Base-by-base conservation (phyloP, 2,797 vertebrate genomes). In the Lepilemur ruficaudatus region DNA sequence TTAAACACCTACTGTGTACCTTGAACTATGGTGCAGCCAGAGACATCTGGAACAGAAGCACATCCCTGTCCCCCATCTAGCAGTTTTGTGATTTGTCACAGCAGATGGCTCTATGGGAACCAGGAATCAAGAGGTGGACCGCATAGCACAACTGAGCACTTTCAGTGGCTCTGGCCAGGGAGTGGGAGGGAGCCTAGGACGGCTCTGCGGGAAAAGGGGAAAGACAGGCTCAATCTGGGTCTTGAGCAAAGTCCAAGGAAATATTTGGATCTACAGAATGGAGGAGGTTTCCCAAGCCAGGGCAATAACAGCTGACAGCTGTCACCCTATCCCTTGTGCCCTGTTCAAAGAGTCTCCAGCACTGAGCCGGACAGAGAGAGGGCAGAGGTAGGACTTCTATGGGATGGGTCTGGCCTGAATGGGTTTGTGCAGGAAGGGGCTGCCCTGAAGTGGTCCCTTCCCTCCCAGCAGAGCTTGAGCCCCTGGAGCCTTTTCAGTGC, bases 191-290 rank as follows among this genome's bases (percentile, higher is more conserved):
- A 89, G 63, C 35, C 87, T 70, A 20, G 61, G 48, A 78, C 1
- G 9, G 87, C 82, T 96, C 91, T 48, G 18, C 80, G 93, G 93
- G 96, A 95, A 95, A 83, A 63, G 46, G 11, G 57, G 89, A 20
- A 85, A 78, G 92, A 82, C 25, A 80, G 76, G 20, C 95, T 96
- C 70, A 18, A 93, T 91, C 80, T 89, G 43, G 30, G 63, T 93
- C 90, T 97, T 97, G 92, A 97, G 83, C 94, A 86, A 92, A 92
- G 87, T 95, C 90, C 88, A 96, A 96, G 95, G 96, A 96, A 94
- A 95, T 94, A 95, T 97, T 97, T 98, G 52, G 90, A 93, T 92
- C 92, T 96, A 73, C 35, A 88, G 87, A 96, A 93, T 73, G 46
- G 70, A 84, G 52, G 89, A 95, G 82, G 75, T 97, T 97, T 97